Percentiles rank a stretch among this genome's conserved stretches.
Evolutionary conservation across 2,888 invertebrate species (phyloP).

Genomic region (Hetaerina titia): DNA sequence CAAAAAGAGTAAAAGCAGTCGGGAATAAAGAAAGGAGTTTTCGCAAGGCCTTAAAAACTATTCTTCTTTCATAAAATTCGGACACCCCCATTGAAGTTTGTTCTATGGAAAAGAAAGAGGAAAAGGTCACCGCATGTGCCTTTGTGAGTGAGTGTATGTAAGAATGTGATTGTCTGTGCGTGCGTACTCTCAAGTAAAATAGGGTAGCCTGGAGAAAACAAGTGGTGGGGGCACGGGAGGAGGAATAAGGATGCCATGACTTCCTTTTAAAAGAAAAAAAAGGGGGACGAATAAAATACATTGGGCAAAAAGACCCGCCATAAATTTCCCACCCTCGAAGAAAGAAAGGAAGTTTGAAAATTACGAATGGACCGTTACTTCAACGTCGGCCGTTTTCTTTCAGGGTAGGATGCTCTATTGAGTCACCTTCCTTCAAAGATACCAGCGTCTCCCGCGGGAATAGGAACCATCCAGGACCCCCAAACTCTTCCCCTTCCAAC

Average conservation of each 20-base stretch:
- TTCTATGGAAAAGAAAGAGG: background rate
- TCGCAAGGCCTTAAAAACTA: slow-evolving; percentile 3
- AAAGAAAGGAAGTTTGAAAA: slow-evolving; percentile 47
- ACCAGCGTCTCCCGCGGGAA: slow-evolving; percentile 28
- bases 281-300: background rate
- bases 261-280: background rate
- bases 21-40: background rate
- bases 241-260: slow-evolving; percentile 9
- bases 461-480: background rate
- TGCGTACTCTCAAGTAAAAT: background rate
- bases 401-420: background rate
- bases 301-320: background rate
- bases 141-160: background rate
- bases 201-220: background rate
- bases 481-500: background rate
- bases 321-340: slow-evolving; percentile 45
- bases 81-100: background rate
- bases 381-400: slow-evolving; percentile 35
- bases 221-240: background rate
- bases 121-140: background rate
- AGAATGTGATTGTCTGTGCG: background rate
- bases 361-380: slow-evolving; percentile 52
- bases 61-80: background rate
- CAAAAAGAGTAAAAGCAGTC: background rate
- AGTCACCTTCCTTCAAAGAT: slow-evolving; percentile 21